Conservation (phyloP, 2,113 vertebrate genomes). For the Sorex araneus region DNA sequence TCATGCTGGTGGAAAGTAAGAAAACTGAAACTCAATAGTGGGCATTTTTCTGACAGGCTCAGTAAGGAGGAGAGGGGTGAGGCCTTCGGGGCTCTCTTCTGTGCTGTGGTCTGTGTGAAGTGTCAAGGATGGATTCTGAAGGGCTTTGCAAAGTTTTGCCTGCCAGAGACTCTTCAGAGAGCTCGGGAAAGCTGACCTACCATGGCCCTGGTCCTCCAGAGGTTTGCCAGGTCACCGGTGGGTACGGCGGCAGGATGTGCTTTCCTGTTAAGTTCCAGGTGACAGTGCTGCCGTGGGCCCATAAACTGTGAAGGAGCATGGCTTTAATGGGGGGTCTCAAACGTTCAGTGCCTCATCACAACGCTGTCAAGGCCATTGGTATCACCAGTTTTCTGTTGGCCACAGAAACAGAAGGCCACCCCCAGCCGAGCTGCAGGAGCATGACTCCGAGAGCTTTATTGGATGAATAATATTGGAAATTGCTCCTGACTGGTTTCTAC, state of each 20-base stretch:
- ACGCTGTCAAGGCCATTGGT: background rate
- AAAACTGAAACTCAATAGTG: background rate
- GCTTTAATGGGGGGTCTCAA: background rate
- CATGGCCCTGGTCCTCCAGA: background rate
- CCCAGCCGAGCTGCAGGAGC: no score
- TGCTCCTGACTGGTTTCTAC: background rate
- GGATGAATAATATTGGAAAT: background rate
- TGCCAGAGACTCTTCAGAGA: background rate
- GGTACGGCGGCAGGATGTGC: background rate
- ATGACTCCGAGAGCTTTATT: background rate
- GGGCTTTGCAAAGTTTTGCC: background rate
- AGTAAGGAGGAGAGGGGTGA: background rate
- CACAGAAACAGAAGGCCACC: background rate
- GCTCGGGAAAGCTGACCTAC: background rate
- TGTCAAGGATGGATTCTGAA: background rate
- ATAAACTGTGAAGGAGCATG: background rate
- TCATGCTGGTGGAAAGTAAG: background rate
- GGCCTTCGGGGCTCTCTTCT: no score
- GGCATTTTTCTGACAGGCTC: background rate
- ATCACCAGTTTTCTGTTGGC: background rate
- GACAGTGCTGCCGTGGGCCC: background rate
- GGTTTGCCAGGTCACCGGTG: background rate
- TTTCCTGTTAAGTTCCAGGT: background rate
- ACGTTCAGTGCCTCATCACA: background rate
- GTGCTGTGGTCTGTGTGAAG: no score